Base-by-base conservation (phyloP, 2,888 invertebrate species). In the Stegana nigrithorax region DNA sequence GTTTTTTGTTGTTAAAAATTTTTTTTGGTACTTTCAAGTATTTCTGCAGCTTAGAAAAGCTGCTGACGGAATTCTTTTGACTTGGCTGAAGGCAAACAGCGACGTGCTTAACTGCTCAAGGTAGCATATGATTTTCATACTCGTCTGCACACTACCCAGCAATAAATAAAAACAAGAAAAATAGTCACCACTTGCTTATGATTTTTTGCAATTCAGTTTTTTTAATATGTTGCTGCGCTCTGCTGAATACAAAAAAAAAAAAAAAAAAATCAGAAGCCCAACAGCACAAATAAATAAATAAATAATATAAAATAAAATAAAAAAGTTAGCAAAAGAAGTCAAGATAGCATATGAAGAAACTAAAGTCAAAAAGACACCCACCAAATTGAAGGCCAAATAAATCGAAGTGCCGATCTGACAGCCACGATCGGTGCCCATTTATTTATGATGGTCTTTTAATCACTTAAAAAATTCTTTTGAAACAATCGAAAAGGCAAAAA, bases 401-500 rank as follows among this genome's bases (percentile, higher is more conserved):
- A n/a, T 36, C 4, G n/a, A 2, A 5, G 12, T n/a, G 21, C 21
- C 45, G 19, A 17, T 45, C 10, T 2, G 45, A 17, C 45, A 45
- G 10, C 6, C 7, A 7, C n/a, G 32, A n/a, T 32, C n/a, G 12
- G 3, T 6, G 7, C 44, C n/a, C 14, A 47, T 27, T 6, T 10
- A 51, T 14, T 27, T 27, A 27, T 26, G 10, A 58, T 23, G 27
- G 23, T 23, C 21, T 47, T n/a, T 47, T 47, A 21, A 47, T 21
- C 47, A 23, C 23, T 23, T 23, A 6, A 12, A 21, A 32, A 23
- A 17, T 19, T 14, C 44, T 45, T 27, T 44, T 58, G 7, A 58
- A 58, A 26, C 27, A 47, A 59, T 59, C 19, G 19, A 32, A 45
- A 51, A 32, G 32, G 17, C 10, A 19, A 32, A 32, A 32, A n/a